Percentiles rank a stretch among this genome's conserved stretches.
Conservation (phyloP, 2,888 invertebrate genomes). For the Pammene aurita region DNA sequence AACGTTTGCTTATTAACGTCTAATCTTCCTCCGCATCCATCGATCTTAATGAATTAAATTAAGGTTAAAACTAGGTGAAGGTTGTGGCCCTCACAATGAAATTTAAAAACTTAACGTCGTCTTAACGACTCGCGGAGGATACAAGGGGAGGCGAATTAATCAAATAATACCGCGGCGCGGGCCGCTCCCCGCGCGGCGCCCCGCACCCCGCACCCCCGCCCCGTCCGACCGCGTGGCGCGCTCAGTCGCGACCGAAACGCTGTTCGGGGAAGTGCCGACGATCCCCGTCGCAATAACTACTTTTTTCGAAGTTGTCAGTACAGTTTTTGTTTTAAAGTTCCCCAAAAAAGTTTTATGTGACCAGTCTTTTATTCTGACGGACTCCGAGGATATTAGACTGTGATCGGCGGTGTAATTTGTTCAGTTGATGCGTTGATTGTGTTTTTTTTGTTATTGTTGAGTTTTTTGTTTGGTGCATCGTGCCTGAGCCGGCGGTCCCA, state of each 20-base stretch:
- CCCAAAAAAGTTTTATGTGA: conserved; percentile 75
- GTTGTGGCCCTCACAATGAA: conserved; percentile 78
- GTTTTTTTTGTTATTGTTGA: conserved; percentile 82
- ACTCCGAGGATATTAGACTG: conserved; percentile 70
- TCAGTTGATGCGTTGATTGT: conserved; percentile 77
- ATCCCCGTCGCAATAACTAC: conserved; percentile 73
- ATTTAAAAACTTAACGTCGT: conserved; percentile 82
- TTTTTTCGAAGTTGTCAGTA: conserved; percentile 81
- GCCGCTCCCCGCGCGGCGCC: conserved; percentile 56
- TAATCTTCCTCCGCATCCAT: conserved; percentile 74
- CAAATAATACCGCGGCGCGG: conserved; percentile 81
- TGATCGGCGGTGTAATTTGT: conserved; percentile 72
- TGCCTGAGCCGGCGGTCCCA: conserved; percentile 72
- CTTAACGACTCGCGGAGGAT: conserved; percentile 81
- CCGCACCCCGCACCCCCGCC: conserved; percentile 55
- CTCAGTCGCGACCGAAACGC: conserved; percentile 80
- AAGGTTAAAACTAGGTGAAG: conserved; percentile 81
- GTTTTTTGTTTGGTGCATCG: conserved; percentile 83
- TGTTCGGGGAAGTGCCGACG: conserved; percentile 76
- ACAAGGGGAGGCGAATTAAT: conserved; percentile 84
- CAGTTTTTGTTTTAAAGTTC: conserved; percentile 81
- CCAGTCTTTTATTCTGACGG: conserved; percentile 67
- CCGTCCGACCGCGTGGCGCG: conserved; percentile 74
- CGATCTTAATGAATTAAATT: conserved; percentile 80
- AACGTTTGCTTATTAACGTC: conserved; percentile 78